A percentile compares a stretch with the other conserved stretches of the same genome.
Evolutionary conservation across 2,113 vertebrate genomes (phyloP).

Genomic region (Microtus ochrogaster): DNA sequence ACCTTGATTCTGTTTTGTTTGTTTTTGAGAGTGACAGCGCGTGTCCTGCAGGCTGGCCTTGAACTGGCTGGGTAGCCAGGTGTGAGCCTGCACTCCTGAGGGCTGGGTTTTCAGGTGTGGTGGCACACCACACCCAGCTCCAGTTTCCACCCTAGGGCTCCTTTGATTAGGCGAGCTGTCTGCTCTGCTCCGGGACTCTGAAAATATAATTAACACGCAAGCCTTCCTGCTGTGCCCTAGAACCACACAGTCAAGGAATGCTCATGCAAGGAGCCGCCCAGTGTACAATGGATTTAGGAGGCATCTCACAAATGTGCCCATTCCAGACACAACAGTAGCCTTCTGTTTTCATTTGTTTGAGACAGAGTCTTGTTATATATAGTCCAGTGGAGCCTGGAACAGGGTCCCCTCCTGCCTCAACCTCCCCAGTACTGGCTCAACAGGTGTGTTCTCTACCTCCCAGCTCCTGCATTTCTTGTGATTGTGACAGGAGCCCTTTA

Average conservation of each 20-base stretch:
- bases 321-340: not conserved
- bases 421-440: not conserved
- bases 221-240: not conserved
- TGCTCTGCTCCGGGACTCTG: not conserved
- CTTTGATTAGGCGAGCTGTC: not conserved
- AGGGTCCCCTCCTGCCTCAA: not conserved
- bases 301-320: not conserved
- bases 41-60: too few relatives aligned
- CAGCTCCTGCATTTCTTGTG: not conserved
- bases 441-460: not conserved
- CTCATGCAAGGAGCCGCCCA: too few relatives aligned
- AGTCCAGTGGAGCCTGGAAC: not conserved
- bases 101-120: not conserved
- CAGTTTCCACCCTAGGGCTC: not conserved
- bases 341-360: not conserved
- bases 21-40: not conserved
- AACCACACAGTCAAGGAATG: too few relatives aligned
- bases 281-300: rapidly evolving
- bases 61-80: too few relatives aligned
- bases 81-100: not conserved
- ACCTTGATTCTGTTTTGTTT: not conserved
- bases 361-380: not conserved
- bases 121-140: not conserved
- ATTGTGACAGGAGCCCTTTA: not conserved
- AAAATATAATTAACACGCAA: not conserved